Percentiles rank a stretch among this genome's conserved stretches.
phyloP scores from a whole-genome alignment of 2,888 invertebrate species.

The Dasysyrphus albostriatus region DNA sequence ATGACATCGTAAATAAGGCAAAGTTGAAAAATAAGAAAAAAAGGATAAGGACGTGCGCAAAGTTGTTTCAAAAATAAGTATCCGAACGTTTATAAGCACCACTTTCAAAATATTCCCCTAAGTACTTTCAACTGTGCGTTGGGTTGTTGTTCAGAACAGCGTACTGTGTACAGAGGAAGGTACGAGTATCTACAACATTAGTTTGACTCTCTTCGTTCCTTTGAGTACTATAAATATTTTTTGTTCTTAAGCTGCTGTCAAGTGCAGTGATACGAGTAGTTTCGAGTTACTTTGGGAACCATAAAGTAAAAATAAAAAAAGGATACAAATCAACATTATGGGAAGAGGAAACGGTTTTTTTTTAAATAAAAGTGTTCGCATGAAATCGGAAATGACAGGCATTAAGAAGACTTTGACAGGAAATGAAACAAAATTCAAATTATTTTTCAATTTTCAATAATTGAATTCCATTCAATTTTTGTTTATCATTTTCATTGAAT shows the following conservation, averaged over 20 bases:
- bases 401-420: too few species aligned
- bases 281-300: constrained; percentile 10
- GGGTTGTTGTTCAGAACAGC: background rate
- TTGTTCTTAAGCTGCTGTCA: constrained; percentile 55
- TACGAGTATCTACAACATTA: background rate
- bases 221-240: constrained; percentile 53
- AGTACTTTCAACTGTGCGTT: constrained; percentile 54
- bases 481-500: too few species aligned
- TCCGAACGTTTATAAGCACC: constrained; percentile 51
- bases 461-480: too few species aligned
- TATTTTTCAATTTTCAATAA: too few species aligned
- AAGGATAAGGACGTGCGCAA: constrained; percentile 35
- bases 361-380: too few species aligned
- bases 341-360: too few species aligned
- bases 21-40: background rate
- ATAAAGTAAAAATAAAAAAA: background rate
- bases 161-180: too few species aligned
- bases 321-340: too few species aligned
- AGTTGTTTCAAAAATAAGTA: constrained; percentile 40
- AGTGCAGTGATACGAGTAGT: constrained; percentile 39
- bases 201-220: constrained; percentile 18
- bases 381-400: too few species aligned
- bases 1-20: constrained; percentile 43
- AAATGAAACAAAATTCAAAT: too few species aligned
- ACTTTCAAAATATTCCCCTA: constrained; percentile 36